phyloP scores from a whole-genome alignment of 2,797 vertebrate genomes.

The Rhabdophis nuchalis region DNA sequence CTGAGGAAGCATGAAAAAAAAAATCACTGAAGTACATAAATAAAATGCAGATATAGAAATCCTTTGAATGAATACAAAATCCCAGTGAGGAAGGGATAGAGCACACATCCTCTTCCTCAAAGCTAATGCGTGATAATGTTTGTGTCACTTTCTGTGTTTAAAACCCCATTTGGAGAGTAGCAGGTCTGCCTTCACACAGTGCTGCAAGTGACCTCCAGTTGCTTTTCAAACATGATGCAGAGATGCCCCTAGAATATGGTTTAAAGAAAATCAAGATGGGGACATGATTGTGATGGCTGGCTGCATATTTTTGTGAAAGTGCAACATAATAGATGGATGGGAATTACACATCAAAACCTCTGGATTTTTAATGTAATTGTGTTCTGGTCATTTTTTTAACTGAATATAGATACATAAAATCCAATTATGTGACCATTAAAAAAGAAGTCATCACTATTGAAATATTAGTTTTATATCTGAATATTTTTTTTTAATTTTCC shows the following conservation, averaged over 20 bases:
- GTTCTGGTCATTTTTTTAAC: background rate
- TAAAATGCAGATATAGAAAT: background rate
- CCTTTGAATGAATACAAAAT: background rate
- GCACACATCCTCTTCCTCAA: background rate
- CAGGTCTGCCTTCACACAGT: background rate
- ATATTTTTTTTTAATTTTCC: background rate
- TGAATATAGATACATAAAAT: background rate
- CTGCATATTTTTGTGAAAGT: background rate
- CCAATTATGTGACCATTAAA: background rate
- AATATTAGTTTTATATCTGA: background rate
- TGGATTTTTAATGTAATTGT: background rate
- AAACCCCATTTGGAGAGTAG: background rate
- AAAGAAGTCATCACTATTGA: background rate
- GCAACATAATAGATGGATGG: background rate
- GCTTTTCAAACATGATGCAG: background rate
- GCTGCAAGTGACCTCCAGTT: background rate
- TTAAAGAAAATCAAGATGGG: background rate
- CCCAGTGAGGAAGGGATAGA: background rate
- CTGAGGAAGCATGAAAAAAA: background rate
- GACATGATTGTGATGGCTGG: background rate
- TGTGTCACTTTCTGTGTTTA: background rate
- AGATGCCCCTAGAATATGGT: background rate
- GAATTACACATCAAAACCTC: background rate
- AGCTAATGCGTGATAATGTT: background rate
- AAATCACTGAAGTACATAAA: background rate